Evolutionary conservation across 2,888 invertebrate genomes (phyloP), one percentile per base, ranked within the genome.

Genomic region (Scaptomyza reducta): DNA sequence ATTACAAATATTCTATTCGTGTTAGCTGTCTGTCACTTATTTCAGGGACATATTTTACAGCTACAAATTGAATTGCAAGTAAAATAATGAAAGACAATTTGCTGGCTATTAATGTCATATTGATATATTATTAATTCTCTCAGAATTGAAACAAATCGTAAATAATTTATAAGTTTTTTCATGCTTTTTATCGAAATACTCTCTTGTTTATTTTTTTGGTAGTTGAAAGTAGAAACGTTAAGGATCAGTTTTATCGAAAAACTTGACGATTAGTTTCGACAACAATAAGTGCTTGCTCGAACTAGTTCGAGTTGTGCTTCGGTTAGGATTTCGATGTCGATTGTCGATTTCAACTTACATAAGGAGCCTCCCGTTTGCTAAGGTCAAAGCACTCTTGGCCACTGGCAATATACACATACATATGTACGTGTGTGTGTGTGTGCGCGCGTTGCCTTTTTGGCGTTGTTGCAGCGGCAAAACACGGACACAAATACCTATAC

Each of bases 311-410:
- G 18, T 18, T 56, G 25, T 35, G 14, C 42, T 47, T 47, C 13
- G 10, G 13, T 18, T 33, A 40, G 9, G 16, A 10, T 61, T 42
- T 54, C 13, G 16, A 13, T 42, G 58, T 60, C 18, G 45, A 38
- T 59, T 55, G 46, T 27, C n/a, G 25, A 31, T 46, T 50, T 46
- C 18, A 45, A 31, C 77, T 82, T 82, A 82, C 84, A 74, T 88
- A 82, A 82, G 81, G 77, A 74, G 85, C 58, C 78, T 67, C 50
- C 53, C n/a, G 49, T 33, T 18, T 65, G 55, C 85, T 88, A 82
- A 82, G 89, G 82, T 82, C 82, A 82, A 82, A 82, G 82, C 85
- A 88, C 82, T 88, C 82, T 84, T 71, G 77, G 38, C 69, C 81
- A 69, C 53, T 73, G 53, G 42, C 54, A 71, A 64, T 58, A 53